Evolutionary conservation across 2,888 invertebrate species (phyloP), one percentile per base, ranked within the genome.

Genomic region (Pasiphila rectangulata): DNA sequence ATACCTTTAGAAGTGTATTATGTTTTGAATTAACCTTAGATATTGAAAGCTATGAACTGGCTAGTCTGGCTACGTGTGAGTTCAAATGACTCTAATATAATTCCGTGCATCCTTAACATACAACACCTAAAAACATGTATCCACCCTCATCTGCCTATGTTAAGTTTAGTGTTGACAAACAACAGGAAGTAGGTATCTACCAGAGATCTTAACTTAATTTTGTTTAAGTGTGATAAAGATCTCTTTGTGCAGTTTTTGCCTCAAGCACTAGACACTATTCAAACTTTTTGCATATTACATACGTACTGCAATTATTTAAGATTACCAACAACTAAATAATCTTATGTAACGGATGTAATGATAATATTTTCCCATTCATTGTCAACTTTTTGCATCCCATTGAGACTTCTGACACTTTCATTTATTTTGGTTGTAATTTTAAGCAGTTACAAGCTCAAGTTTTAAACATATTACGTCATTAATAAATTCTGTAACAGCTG

Each of bases 351-450:
- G n/a, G n/a, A n/a, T 32, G 17, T 7, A 12, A 13, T 41, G 23
- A 17, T 48, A 47, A 41, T 49, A 40, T 55, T 51, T 55, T 53
- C 50, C 41, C 40, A 42, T 46, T 54, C 51, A 51, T 44, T 36
- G 46, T 25, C 4, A 34, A 48, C 25, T 51, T 56, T 57, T 32
- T 41, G 48, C 40, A 36, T 48, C 10, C 30, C 35, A 49, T 49
- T 30, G 24, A 40, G 42, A 36, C 35, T 30, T 30, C 7, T 39
- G 32, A 34, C 40, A 39, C 34, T 47, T 38, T 25, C 34, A 9
- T 38, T 16, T 25, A 25, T 29, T 12, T 10, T 37, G 13, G 12
- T 17, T 29, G 12, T 24, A 37, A 36, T 36, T 34, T 34, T 24
- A 9, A 29, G n/a, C 9, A 35, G 13, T 43, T 21, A 43, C 35